Evolutionary conservation across 1,140 invertebrate genomes (phyloP).

Genomic region (Diploscapter pachys): DNA sequence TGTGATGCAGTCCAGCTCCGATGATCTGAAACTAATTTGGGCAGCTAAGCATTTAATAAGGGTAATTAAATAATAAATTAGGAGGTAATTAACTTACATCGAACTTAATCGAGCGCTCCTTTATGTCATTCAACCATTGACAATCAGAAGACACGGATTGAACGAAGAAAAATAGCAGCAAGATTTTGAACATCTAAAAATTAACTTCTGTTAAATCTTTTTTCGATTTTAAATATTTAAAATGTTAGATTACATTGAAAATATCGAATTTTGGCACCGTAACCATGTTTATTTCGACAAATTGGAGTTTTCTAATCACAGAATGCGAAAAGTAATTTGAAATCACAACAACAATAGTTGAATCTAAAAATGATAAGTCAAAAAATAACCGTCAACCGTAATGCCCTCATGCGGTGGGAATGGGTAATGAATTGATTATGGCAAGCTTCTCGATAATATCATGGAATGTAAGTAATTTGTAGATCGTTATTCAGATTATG

Average conservation of each 20-base stretch:
- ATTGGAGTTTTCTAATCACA: not conserved
- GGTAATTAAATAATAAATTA: conserved; percentile 15
- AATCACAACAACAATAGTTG: conserved; percentile 9
- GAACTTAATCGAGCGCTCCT: not conserved
- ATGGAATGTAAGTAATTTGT: too few species aligned
- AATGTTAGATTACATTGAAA: not conserved
- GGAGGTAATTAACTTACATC: not conserved
- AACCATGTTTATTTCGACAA: conserved; percentile 14
- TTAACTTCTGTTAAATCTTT: not conserved
- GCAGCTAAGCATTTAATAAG: too few species aligned
- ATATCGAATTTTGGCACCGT: too few species aligned
- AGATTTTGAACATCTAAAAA: not conserved
- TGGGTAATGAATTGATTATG: not conserved
- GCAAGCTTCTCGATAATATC: not conserved
- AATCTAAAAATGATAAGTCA: conserved; percentile 16
- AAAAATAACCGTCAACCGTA: not conserved
- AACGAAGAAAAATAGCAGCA: too few species aligned
- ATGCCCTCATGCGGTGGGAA: not conserved
- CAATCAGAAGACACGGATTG: too few species aligned
- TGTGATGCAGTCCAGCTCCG: conserved; percentile 26
- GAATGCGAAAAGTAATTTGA: too few species aligned
- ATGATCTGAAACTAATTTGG: not conserved
- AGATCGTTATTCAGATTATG: too few species aligned
- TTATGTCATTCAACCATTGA: not conserved
- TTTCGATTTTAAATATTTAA: conserved; percentile 16